Conservation (phyloP, 92 coral and sea anemone species). For the Desmophyllum pertusum region DNA sequence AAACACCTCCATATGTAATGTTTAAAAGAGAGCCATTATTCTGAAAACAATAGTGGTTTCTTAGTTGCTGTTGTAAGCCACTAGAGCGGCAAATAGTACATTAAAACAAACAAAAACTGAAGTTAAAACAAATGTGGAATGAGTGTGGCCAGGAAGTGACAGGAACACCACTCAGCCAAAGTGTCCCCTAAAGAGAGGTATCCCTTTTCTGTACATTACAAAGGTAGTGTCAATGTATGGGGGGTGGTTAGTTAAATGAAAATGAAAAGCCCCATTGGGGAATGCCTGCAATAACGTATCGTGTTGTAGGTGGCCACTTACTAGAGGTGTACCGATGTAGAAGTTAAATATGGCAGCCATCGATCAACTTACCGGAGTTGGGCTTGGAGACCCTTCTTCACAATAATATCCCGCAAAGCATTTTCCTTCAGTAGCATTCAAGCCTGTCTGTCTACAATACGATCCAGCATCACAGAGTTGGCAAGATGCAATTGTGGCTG, state of each 20-base stretch:
- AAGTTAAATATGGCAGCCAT: neutral
- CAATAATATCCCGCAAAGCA: conserved; percentile 97
- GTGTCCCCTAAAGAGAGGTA: neutral
- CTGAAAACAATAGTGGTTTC: conserved; percentile 35
- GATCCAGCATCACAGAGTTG: conserved; percentile 68
- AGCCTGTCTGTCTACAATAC: conserved; percentile 79
- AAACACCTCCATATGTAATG: conserved; percentile 86
- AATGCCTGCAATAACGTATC: no score
- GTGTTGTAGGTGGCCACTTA: no score
- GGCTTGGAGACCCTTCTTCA: conserved; percentile 79
- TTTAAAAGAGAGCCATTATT: conserved; percentile 75
- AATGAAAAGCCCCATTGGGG: no score
- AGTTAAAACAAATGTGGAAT: no score
- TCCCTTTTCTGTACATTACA: no score
- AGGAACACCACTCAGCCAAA: neutral
- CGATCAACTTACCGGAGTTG: conserved; percentile 85
- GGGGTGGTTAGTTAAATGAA: no score
- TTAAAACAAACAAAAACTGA: no score
- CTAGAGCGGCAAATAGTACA: neutral
- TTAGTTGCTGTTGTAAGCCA: no score
- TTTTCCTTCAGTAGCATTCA: conserved; percentile 68
- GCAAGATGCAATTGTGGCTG: conserved; percentile 59
- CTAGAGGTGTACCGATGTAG: neutral
- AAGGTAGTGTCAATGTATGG: no score
- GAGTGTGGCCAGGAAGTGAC: no score